These are phyloP conservation scores for Diadumene lineata DNA, from an alignment of 92 coral and sea anemone species.

Conservation along the genomic window DNA sequence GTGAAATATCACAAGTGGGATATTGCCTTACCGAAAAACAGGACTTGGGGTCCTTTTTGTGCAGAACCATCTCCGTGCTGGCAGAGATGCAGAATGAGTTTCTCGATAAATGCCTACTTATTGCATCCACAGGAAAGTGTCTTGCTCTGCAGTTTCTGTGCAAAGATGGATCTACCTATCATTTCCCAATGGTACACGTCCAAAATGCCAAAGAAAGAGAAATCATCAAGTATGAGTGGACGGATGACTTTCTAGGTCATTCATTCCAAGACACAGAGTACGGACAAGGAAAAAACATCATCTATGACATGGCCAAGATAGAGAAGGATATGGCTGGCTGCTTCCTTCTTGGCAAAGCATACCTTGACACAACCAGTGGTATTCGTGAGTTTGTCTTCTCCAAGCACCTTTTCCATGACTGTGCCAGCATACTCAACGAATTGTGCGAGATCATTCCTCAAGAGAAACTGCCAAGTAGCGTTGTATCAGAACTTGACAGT, in stretches of 20 bases:
- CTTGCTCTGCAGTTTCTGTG: conserved; percentile 68
- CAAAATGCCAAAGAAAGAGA: conserved; percentile 87
- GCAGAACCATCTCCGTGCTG: conserved; percentile 55
- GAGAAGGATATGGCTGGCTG: conserved; percentile 77
- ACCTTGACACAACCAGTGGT: conserved; percentile 51
- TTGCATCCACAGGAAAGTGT: conserved; percentile 65
- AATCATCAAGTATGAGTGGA: conserved; percentile 81
- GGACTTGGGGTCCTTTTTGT: conserved; percentile 63
- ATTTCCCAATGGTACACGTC: conserved; percentile 59
- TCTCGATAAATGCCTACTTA: conserved; percentile 58
- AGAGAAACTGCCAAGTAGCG: conserved; percentile 56
- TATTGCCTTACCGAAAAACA: conserved; percentile 71
- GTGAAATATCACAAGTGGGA: conserved; percentile 63
- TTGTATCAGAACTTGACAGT: conserved; percentile 57
- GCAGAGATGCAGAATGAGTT: conserved; percentile 77
- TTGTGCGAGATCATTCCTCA: conserved; percentile 70
- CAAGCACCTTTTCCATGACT: conserved; percentile 83
- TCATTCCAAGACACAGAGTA: conserved; percentile 83
- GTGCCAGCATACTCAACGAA: conserved; percentile 74
- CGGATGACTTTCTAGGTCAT: conserved; percentile 71
- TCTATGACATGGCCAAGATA: conserved; percentile 76
- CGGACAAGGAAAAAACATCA: conserved; percentile 76
- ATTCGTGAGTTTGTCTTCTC: conserved; percentile 77
- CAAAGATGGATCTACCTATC: conserved; percentile 42
- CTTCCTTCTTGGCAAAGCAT: conserved; percentile 74